A percentile compares a stretch with the other conserved stretches of the same genome.
phyloP scores from a whole-genome alignment of 2,888 invertebrate genomes.

The Nysson spinosus region DNA sequence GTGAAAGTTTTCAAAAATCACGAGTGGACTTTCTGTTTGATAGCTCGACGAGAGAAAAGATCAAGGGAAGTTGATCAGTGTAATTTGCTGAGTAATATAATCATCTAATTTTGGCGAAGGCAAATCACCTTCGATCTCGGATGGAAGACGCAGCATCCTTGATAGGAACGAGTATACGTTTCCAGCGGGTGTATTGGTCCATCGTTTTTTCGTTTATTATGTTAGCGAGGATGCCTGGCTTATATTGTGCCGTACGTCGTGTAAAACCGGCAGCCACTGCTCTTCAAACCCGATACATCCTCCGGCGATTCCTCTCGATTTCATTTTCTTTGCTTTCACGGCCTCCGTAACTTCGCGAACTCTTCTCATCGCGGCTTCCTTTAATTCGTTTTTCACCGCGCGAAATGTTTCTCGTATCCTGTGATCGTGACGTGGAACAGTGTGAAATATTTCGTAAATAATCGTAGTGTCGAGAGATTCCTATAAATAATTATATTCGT shows the following conservation, averaged over 20 bases:
- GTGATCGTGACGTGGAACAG: too few species aligned
- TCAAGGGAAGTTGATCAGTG: too few species aligned
- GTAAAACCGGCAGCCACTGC: slow-evolving; percentile 45
- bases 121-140: slow-evolving; percentile 33
- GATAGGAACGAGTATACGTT: slow-evolving; percentile 4
- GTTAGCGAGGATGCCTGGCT: slow-evolving; percentile 51
- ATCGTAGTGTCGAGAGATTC: too few species aligned
- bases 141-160: slow-evolving; percentile 7
- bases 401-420: too few species aligned
- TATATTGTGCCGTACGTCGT: slow-evolving; percentile 54
- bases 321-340: slow-evolving; percentile 8
- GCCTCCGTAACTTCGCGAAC: too few species aligned
- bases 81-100: slow-evolving; percentile 16
- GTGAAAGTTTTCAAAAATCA: too few species aligned
- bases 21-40: too few species aligned
- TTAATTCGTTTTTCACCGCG: too few species aligned
- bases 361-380: too few species aligned
- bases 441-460: too few species aligned
- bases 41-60: too few species aligned
- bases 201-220: slow-evolving; percentile 57
- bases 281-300: slow-evolving; percentile 26
- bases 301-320: slow-evolving; percentile 13
- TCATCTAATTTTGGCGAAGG: slow-evolving; percentile 57
- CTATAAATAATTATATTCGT: too few species aligned
- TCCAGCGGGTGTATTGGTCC: slow-evolving; percentile 43